Conservation (phyloP, 92 coral and sea anemone species). For the Micromussa lordhowensis region DNA sequence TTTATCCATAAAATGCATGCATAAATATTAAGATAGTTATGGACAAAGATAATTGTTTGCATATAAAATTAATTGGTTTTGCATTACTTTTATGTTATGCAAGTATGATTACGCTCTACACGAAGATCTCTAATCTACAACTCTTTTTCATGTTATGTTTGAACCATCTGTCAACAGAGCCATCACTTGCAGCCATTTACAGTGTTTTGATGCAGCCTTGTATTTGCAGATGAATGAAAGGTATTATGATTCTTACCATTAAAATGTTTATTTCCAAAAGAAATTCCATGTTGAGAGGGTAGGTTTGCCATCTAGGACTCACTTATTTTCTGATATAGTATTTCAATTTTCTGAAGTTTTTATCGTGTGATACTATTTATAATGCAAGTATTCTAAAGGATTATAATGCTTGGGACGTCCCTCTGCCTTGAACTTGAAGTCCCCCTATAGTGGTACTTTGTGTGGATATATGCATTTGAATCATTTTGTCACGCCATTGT, state of each 20-base stretch:
- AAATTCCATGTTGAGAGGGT: too few species aligned
- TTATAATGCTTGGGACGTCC: too few species aligned
- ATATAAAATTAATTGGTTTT: background rate
- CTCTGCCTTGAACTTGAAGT: too few species aligned
- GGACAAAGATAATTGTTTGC: background rate
- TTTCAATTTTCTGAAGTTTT: too few species aligned
- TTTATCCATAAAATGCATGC: background rate
- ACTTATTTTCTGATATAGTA: too few species aligned
- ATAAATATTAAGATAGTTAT: background rate
- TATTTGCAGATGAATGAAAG: conserved; percentile 99
- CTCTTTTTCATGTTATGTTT: background rate
- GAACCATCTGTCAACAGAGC: conserved; percentile 50
- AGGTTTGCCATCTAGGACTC: too few species aligned
- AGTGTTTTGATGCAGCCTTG: conserved; percentile 97
- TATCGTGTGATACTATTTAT: too few species aligned
- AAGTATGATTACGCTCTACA: background rate
- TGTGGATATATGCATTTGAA: too few species aligned
- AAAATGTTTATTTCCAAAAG: too few species aligned
- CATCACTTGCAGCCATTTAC: conserved; percentile 89
- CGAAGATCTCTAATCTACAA: background rate
- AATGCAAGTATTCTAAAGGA: too few species aligned
- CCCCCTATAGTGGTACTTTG: too few species aligned
- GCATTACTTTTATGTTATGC: background rate
- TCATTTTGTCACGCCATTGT: too few species aligned
- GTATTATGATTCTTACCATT: conserved; percentile 47